Conservation (phyloP, 2,113 vertebrate species). For the Rhinolophus ferrumequinum region DNA sequence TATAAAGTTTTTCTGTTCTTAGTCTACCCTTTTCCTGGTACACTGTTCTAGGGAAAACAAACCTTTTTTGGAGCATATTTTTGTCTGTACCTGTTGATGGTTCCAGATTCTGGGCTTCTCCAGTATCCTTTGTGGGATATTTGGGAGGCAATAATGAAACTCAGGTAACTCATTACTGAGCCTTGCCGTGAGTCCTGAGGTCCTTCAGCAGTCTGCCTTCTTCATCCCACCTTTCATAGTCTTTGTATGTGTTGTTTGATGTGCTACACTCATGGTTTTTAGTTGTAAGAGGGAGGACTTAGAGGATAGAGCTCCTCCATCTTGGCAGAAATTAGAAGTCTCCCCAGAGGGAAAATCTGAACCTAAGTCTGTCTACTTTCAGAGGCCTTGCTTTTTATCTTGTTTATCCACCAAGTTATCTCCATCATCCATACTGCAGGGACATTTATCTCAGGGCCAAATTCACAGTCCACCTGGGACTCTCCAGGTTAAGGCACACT, state of each 20-base stretch:
- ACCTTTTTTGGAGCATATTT: neutral
- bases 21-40: neutral
- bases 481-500: fast-evolving
- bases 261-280: fast-evolving
- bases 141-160: neutral
- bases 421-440: fast-evolving
- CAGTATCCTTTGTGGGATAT: neutral
- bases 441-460: no score
- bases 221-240: fast-evolving
- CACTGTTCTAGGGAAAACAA: neutral
- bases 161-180: neutral
- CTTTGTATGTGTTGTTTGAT: neutral
- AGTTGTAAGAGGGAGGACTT: neutral
- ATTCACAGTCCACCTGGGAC: neutral
- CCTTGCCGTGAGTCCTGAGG: fast-evolving
- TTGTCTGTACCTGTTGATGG: neutral
- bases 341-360: neutral
- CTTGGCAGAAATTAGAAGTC: neutral
- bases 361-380: neutral
- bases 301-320: no score
- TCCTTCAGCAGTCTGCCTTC: no score
- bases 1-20: neutral
- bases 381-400: neutral
- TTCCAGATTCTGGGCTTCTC: neutral
- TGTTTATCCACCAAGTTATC: neutral